Evolutionary conservation across 2,797 vertebrate genomes (phyloP).

Genomic region (Pipistrellus kuhlii): DNA sequence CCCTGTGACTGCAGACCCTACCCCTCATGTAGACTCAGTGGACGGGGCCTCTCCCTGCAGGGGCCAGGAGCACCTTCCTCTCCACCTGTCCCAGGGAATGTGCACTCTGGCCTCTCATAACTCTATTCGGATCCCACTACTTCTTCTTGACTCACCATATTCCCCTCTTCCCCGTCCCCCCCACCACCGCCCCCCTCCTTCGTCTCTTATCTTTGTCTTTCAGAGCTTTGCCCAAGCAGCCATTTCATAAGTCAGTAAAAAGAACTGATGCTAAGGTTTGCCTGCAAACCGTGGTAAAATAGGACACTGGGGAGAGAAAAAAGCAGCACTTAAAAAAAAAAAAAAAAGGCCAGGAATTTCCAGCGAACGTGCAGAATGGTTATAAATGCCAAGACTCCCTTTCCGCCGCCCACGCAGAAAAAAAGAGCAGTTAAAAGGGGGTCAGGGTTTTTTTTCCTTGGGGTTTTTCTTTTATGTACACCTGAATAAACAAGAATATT

Average conservation of each 20-base stretch:
- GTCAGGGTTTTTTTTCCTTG: not conserved
- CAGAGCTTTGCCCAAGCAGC: constrained; percentile 37
- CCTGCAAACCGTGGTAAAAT: constrained; percentile 60
- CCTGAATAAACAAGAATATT: constrained; percentile 1
- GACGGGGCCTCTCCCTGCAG: not conserved
- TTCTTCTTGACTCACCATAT: not conserved
- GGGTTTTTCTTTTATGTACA: constrained; percentile 19
- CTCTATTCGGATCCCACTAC: not conserved
- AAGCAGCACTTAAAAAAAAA: not conserved
- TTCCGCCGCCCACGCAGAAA: not conserved
- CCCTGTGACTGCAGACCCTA: not conserved
- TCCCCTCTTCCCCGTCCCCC: not conserved
- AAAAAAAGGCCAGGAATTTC: not conserved
- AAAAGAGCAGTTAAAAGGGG: not conserved
- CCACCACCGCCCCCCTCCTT: not conserved
- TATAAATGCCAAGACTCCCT: constrained; percentile 33
- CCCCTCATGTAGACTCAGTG: not conserved
- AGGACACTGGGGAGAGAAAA: not conserved
- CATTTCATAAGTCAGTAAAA: constrained; percentile 39
- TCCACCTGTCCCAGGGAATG: not conserved
- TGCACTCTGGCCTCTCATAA: not conserved
- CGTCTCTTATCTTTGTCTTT: constrained; percentile 57
- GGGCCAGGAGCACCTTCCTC: not conserved
- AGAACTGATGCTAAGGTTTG: not conserved
- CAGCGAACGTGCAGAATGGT: not conserved